These are phyloP conservation scores for Lithosia quadra DNA, from an alignment of 2,888 invertebrate genomes.

Conservation along the genomic window DNA sequence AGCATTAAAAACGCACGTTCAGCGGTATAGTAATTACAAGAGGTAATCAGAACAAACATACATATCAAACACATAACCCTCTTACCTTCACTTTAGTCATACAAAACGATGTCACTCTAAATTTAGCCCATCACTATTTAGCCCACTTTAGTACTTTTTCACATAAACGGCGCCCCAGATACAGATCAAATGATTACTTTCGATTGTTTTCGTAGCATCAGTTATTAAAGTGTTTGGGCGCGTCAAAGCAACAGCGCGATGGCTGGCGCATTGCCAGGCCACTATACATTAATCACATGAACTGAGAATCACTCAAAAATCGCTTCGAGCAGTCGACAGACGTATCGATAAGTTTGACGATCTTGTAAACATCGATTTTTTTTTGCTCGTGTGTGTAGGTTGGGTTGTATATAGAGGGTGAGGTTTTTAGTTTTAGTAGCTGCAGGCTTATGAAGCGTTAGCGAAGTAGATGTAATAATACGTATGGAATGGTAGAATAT, in stretches of 20 bases:
- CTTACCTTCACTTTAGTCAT: not conserved
- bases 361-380: conserved; percentile 68
- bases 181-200: conserved; percentile 51
- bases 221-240: conserved; percentile 62
- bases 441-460: conserved; percentile 2
- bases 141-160: conserved; percentile 12
- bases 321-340: conserved; percentile 62
- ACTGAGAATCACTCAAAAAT: conserved; percentile 72
- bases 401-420: conserved; percentile 34
- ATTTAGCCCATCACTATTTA: conserved; percentile 12
- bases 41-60: not conserved
- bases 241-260: conserved; percentile 56
- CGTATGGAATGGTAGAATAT: not conserved
- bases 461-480: not conserved
- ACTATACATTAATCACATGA: conserved; percentile 60
- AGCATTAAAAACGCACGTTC: not conserved
- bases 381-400: conserved; percentile 39
- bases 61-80: not conserved
- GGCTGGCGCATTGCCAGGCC: conserved; percentile 53
- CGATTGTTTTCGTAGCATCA: conserved; percentile 63
- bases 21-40: not conserved
- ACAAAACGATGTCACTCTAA: conserved; percentile 5
- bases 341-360: conserved; percentile 72
- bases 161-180: conserved; percentile 41
- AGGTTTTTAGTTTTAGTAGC: conserved; percentile 15